Base-by-base conservation (phyloP, 92 coral and sea anemone genomes). In the Palythoa heliodiscus region DNA sequence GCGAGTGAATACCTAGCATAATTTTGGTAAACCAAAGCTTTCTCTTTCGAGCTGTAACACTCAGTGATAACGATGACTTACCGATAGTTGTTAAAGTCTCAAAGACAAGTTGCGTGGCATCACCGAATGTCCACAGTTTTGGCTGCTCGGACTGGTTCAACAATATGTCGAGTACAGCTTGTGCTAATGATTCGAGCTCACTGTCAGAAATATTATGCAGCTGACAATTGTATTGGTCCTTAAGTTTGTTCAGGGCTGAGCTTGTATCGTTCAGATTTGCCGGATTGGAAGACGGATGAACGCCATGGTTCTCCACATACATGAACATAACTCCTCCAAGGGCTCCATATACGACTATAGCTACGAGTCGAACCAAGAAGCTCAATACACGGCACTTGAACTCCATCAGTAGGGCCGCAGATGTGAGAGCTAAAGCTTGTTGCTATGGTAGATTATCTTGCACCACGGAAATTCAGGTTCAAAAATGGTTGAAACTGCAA, bases 41-140 rank as follows among this genome's bases (percentile, higher is more conserved):
- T 29, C 35, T 29, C 35, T 43, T 43, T 43, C 0, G 6, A 43
- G 50, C 50, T 43, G 50, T 43, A 8, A 43, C 50, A 43, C 7
- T 58, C 13, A 58, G 13, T 4, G 11, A 70, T 38, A 25, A 35
- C 37, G 14, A 68, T 7, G 5, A 38, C 7, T 70, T 25, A 77
- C 82, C 82, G 69, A 77, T 35, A 16, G 82, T 77, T 57, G 82
- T 54, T 16, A 77, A 19, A 29, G 82, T 77, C 52, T 77, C 82
- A 35, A 77, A 77, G 11, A 19, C 82, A 3, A 77, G 70, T 37
- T 77, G 82, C 5, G 54, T 6, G 2, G 67, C 82, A 35, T 25
- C 37, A 6, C 0, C 25, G 39, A 7, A 19, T 20, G 82, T 77
- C 82, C 82, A 77, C 58, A 7, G 24, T 63, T 35, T 15, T 16